Conservation (phyloP, 2,797 vertebrate species). For the Mus minutoides region DNA sequence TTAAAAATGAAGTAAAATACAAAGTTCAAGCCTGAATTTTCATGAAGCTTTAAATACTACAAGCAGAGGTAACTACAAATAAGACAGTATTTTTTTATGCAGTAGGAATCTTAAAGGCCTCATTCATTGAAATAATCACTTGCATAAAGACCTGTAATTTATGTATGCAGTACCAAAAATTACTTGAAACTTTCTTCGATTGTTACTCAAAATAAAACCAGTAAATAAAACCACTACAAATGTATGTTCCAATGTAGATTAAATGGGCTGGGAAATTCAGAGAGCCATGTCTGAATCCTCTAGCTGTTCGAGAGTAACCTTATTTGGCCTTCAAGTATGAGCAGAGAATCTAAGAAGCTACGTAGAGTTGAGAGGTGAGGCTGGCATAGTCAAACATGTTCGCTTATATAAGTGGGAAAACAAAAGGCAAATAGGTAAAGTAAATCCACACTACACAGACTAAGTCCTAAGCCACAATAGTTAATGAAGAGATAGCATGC, state of each 20-base stretch:
- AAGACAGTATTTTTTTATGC: background rate
- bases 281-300: background rate
- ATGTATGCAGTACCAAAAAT: background rate
- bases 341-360: background rate
- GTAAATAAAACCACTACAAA: background rate
- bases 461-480: background rate
- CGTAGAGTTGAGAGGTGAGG: background rate
- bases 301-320: background rate
- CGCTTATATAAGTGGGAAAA: background rate
- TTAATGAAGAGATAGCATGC: background rate
- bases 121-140: background rate
- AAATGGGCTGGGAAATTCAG: background rate
- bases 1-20: background rate
- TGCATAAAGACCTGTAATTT: background rate
- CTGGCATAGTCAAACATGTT: background rate
- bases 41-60: slow-evolving; percentile 1
- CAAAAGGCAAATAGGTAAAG: background rate
- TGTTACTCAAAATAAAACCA: slow-evolving; percentile 20
- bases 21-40: background rate
- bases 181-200: slow-evolving; percentile 18
- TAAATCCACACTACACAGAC: background rate
- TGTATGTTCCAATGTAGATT: background rate
- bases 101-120: background rate
- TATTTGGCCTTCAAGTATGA: background rate
- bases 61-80: background rate